phyloP scores from a whole-genome alignment of 2,113 vertebrate genomes.

The Diphyllodes magnificus region DNA sequence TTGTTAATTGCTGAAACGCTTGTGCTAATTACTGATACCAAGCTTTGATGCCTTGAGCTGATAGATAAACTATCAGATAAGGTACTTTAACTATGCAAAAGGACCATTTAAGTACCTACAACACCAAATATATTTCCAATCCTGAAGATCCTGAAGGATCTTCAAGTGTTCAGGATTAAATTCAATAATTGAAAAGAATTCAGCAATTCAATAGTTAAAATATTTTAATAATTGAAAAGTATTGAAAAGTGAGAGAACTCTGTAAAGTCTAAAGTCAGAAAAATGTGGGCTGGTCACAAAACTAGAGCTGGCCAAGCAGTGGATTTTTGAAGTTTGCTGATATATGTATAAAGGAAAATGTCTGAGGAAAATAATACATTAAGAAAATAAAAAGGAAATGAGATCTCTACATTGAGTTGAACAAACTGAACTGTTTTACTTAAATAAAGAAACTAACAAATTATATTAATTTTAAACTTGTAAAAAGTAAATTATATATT shows the following conservation, averaged over 20 bases:
- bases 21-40: neutral
- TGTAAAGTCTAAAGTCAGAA: neutral
- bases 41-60: neutral
- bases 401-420: fast-evolving
- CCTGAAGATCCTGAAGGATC: neutral
- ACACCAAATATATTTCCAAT: neutral
- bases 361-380: neutral
- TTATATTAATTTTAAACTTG: neutral
- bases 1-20: neutral
- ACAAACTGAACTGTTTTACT: neutral
- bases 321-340: neutral
- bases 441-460: neutral
- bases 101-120: neutral
- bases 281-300: neutral
- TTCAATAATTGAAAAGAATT: neutral
- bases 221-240: neutral
- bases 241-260: neutral
- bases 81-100: neutral
- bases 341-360: neutral
- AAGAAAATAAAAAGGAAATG: neutral
- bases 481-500: neutral
- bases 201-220: neutral
- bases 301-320: neutral
- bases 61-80: neutral
- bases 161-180: neutral